phyloP scores from a whole-genome alignment of 2,888 invertebrate genomes.

The Brenthis ino region DNA sequence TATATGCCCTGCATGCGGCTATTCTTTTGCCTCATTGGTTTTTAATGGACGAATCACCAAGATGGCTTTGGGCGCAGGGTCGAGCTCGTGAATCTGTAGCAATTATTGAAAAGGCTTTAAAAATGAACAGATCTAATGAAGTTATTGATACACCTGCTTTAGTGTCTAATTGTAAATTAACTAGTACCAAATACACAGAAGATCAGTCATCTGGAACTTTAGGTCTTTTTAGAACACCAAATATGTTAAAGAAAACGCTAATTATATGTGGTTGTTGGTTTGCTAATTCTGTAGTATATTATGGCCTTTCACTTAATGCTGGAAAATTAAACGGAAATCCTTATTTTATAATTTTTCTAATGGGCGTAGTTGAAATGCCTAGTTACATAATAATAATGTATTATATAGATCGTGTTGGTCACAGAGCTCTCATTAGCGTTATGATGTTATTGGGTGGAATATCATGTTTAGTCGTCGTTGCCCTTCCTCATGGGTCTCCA shows the following conservation, averaged over 20 bases:
- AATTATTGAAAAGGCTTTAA: constrained; percentile 88
- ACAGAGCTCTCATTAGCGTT: constrained; percentile 88
- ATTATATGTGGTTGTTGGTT: constrained; percentile 94
- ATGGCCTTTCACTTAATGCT: constrained; percentile 90
- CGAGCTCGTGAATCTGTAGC: constrained; percentile 87
- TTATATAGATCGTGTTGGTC: constrained; percentile 89
- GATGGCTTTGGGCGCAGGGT: constrained; percentile 94
- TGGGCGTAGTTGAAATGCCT: constrained; percentile 91
- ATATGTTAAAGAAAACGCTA: constrained; percentile 88
- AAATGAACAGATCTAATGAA: constrained; percentile 85
- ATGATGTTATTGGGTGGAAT: constrained; percentile 91
- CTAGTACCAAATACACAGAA: constrained; percentile 70
- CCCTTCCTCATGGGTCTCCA: constrained; percentile 85
- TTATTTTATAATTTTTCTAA: constrained; percentile 89
- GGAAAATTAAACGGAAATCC: constrained; percentile 91
- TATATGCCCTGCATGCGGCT: constrained; percentile 89
- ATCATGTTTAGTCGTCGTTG: constrained; percentile 88
- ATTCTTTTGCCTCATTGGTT: constrained; percentile 90
- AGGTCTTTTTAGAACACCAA: constrained; percentile 90
- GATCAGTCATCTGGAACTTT: constrained; percentile 83
- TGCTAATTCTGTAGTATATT: constrained; percentile 92
- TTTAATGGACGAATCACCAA: constrained; percentile 93
- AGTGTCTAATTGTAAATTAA: constrained; percentile 83
- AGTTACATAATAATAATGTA: constrained; percentile 88
- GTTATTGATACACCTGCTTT: constrained; percentile 84